Evolutionary conservation across 2,888 invertebrate species (phyloP).

Genomic region (Rhagium mordax): DNA sequence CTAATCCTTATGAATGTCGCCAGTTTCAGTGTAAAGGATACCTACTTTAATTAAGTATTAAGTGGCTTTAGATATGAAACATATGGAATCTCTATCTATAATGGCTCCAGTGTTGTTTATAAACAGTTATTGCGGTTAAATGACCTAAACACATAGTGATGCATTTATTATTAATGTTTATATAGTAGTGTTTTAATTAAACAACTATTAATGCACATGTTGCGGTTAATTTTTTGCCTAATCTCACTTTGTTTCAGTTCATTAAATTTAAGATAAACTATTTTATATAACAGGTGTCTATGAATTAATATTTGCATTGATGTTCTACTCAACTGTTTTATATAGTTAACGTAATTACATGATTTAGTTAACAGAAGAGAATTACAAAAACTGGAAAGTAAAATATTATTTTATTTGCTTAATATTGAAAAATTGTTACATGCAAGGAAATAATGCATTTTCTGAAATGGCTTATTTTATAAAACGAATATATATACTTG

Average conservation of each 20-base stretch:
- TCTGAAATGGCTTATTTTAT: no score
- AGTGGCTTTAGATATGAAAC: neutral
- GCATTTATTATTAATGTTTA: neutral
- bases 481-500: no score
- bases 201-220: neutral
- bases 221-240: neutral
- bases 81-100: neutral
- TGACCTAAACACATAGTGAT: neutral
- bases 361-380: no score
- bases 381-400: no score
- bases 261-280: neutral
- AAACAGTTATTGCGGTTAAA: conserved; percentile 5
- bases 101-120: neutral
- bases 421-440: no score
- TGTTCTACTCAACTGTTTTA: no score
- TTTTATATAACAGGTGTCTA: no score
- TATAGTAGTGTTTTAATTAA: neutral
- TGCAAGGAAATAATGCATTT: no score
- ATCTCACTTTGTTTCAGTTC: neutral
- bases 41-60: neutral
- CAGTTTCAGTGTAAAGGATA: neutral
- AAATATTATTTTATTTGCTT: no score
- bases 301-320: no score
- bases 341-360: no score
- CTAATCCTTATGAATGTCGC: no score